These are phyloP conservation scores for Agelas oroides DNA, from an alignment of 37 sponge, comb jelly and placozoan genomes.

Conservation along the genomic window DNA sequence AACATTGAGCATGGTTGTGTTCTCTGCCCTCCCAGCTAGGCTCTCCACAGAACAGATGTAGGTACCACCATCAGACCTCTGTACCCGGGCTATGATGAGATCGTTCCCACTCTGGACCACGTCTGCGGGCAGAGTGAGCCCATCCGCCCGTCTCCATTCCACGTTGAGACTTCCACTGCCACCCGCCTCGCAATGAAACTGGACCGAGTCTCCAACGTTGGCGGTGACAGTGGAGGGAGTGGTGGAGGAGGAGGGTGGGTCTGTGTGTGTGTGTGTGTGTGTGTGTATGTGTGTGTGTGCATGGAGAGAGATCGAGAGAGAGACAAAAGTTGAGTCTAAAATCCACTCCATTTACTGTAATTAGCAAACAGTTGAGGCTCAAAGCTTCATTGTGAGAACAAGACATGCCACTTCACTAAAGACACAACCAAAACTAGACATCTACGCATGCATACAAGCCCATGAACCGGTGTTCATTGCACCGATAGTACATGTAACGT, in stretches of 20 bases:
- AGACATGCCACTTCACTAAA: no score
- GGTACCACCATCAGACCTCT: background rate
- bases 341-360: no score
- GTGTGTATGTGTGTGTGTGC: no score
- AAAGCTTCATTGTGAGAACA: no score
- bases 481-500: no score
- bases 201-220: background rate
- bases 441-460: no score
- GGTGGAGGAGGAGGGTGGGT: conserved; percentile 4
- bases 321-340: no score
- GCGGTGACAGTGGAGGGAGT: background rate
- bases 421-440: no score
- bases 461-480: no score
- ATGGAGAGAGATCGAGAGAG: no score
- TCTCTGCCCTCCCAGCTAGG: background rate
- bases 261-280: conserved; percentile 6
- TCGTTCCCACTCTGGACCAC: background rate
- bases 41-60: conserved; percentile 14
- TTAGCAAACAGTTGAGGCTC: no score
- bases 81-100: background rate
- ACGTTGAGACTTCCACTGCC: background rate
- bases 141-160: no score
- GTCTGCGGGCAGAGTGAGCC: background rate
- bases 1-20: background rate
- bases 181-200: conserved; percentile 14